Percentiles rank a stretch among this genome's conserved stretches.
Evolutionary conservation across 2,113 vertebrate genomes (phyloP).

Genomic region (Macaca nemestrina): DNA sequence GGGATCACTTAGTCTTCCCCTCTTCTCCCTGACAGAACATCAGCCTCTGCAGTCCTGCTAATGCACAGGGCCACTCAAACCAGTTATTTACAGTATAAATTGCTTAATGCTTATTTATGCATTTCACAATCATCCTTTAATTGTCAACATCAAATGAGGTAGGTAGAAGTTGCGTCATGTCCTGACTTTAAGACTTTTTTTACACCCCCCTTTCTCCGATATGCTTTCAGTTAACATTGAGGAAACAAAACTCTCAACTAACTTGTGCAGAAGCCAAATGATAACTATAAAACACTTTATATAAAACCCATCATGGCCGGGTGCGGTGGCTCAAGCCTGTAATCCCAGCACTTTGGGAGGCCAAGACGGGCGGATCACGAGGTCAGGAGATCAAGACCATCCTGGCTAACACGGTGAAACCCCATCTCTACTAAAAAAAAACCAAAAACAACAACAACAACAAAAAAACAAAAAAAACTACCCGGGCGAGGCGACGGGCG

Average conservation of each 20-base stretch:
- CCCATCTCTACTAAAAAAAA: no score
- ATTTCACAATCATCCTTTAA: neutral
- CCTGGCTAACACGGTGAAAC: no score
- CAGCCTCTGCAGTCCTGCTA: neutral
- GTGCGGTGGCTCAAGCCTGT: no score
- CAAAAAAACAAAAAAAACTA: no score
- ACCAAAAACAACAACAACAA: no score
- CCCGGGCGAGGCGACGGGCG: no score
- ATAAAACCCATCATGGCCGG: neutral
- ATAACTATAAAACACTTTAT: neutral
- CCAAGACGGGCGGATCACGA: no score
- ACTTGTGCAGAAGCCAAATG: neutral
- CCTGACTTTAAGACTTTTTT: neutral
- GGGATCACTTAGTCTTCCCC: neutral
- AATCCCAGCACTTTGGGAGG: no score
- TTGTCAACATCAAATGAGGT: neutral
- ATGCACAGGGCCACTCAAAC: neutral
- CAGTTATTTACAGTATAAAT: neutral
- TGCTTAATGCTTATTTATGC: neutral
- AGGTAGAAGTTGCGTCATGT: neutral
- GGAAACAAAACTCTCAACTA: neutral
- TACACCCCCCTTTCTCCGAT: neutral
- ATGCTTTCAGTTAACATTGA: neutral
- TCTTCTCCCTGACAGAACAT: neutral
- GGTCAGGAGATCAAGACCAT: no score